These are phyloP conservation scores for Presbytis comata DNA, from an alignment of 2,797 vertebrate genomes.

Conservation along the genomic window DNA sequence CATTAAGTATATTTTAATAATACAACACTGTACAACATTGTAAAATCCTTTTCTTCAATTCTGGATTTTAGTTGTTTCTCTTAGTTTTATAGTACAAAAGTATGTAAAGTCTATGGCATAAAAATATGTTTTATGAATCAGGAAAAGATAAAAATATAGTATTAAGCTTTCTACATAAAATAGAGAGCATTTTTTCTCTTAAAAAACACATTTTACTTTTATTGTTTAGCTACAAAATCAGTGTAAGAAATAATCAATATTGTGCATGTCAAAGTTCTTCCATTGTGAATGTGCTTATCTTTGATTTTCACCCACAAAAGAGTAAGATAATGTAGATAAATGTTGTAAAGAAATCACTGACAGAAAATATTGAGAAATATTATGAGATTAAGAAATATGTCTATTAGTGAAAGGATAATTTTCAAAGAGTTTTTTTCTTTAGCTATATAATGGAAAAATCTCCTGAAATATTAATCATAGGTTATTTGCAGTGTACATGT, in stretches of 20 bases:
- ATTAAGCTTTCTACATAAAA: not conserved
- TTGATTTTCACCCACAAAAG: not conserved
- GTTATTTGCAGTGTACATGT: not conserved
- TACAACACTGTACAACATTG: not conserved
- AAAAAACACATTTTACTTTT: not conserved
- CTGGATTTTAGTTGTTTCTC: conserved; percentile 6
- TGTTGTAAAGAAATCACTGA: not conserved
- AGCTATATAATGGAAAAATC: not conserved
- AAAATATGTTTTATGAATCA: not conserved
- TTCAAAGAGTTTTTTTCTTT: not conserved
- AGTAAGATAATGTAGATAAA: not conserved
- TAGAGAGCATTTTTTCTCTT: not conserved
- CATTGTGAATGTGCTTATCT: not conserved
- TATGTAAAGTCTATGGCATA: not conserved
- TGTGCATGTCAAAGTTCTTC: not conserved
- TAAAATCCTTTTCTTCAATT: conserved; percentile 23
- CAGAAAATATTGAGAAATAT: not conserved
- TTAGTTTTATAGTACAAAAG: not conserved
- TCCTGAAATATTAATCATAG: not conserved
- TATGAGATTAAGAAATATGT: not conserved
- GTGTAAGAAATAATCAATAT: not conserved
- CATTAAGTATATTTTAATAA: not conserved
- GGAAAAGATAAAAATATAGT: not conserved
- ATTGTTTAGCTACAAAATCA: not conserved
- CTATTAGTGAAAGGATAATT: not conserved